Evolutionary conservation across 1,140 invertebrate genomes (phyloP), one percentile per base, ranked within the genome.

Genomic region (Zaprionus tsacasi): DNA sequence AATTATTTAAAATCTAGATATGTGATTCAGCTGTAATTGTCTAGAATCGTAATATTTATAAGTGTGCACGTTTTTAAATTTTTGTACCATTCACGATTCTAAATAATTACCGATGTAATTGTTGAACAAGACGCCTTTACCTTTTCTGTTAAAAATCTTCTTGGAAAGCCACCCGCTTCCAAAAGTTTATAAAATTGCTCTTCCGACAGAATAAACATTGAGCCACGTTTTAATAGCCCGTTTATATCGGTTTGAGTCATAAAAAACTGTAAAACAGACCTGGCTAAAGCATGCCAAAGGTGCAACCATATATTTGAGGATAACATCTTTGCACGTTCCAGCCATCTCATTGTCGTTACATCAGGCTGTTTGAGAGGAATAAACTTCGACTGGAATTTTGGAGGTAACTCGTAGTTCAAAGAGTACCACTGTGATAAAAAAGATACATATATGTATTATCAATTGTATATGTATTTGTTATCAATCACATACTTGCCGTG

Each of bases 161-260:
- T 35, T 30, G 56, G 35, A 64, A 93, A 93, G 30, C 88, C 87
- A 2, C 91, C 85, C 10, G 79, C 70, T 48, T 79, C 67, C 6
- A 94, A 78, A 40, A 98, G 93, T 70, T 93, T 93, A 68, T 94
- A 92, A 78, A 98, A 96, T 87, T 98, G 97, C 33, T 90, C 77
- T 63, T 93, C 92, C 0, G 97, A 98, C 80, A 97, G 95, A 5
- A 98, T 96, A 91, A 98, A 98, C 98, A 98, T 98, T 1, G 97
- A 97, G 7, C 98, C 98, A 60, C 97, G 93, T 43, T 95, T 94
- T 6, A 98, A 93, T 12, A 92, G 80, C 0, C 96, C 96, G 93
- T 97, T 97, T 45, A 97, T 95, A 40, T 96, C 96, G 4, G 96
- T 97, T 81, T 95, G 95, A 0, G 96, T 95, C 94, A 97, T 95